Evolutionary conservation across 2,888 invertebrate genomes (phyloP), one percentile per base, ranked within the genome.

Genomic region (Drosophila lutescens): DNA sequence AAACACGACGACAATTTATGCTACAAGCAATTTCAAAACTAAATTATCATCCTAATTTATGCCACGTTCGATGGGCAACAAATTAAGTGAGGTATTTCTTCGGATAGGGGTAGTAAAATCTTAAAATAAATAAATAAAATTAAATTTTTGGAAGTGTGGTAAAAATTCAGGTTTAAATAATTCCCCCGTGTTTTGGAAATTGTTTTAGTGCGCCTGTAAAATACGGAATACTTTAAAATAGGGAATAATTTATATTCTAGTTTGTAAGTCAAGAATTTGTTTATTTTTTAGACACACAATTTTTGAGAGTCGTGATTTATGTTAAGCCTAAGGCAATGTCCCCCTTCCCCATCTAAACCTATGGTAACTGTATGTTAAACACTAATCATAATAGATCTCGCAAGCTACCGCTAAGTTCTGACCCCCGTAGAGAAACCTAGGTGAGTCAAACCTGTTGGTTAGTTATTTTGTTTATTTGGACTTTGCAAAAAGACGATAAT

Each of bases 1-100:
- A 80, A 79, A 87, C 87, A 87, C 59, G 76, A 70, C 60, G 67
- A 81, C 79, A 84, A 86, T 86, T 82, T 86, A 82, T 86, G 82
- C 75, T 76, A 72, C 49, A 46, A 70, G 71, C 77, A 53, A 61
- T 72, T 67, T 76, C 46, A 46, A 79, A 60, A 26, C 74, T 63
- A 51, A 74, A 76, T 65, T 70, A 76, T 70, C 60, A 53, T 56
- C 26, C 46, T 54, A 61, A 74, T 76, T 75, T 70, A 82, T 66
- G 63, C 46, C 55, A 43, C 47, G 56, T 67, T 36, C 66, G 34
- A 55, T 67, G 66, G 30, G 23, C 15, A 49, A 67, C 65, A 66
- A 47, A 66, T 67, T 67, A 66, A 47, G 46, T 40, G 40, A 34
- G n/a, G 46, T 10, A 66, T 53, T 30, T 34, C 26, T 30, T 0